phyloP scores from a whole-genome alignment of 2,113 vertebrate genomes.

The Catharus bicknelli region DNA sequence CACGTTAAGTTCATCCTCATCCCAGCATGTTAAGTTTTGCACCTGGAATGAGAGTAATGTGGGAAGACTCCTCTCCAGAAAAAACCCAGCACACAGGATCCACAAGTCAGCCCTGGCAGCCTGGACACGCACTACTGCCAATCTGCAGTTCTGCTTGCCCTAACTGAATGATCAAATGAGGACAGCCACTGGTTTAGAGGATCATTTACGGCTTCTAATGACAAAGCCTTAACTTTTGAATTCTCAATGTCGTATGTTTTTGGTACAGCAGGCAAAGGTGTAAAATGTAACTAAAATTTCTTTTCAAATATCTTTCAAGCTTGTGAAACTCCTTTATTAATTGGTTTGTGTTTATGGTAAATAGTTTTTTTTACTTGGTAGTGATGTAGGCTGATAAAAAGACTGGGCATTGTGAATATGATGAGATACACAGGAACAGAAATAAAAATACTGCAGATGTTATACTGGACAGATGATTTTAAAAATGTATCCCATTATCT shows the following conservation, averaged over 20 bases:
- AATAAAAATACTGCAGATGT: conserved; percentile 38
- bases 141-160: background rate
- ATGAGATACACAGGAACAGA: background rate
- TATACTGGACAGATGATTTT: background rate
- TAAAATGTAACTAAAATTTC: conserved; percentile 37
- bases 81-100: background rate
- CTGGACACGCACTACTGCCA: background rate
- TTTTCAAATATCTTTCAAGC: conserved; percentile 28
- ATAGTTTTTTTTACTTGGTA: background rate
- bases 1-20: background rate
- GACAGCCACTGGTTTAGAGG: background rate
- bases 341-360: conserved; percentile 23
- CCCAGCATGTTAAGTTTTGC: background rate
- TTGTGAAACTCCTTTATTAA: conserved; percentile 15
- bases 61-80: background rate
- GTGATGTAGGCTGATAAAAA: conserved; percentile 26
- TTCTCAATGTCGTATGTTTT: background rate
- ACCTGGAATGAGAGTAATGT: background rate
- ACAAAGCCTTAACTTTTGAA: background rate
- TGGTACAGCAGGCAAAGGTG: background rate
- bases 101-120: background rate
- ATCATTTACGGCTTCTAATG: conserved; percentile 14
- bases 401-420: conserved; percentile 15
- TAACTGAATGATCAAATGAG: background rate
- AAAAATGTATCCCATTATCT: background rate